Conservation (phyloP, 2,797 vertebrate genomes). For the Galago senegalensis region DNA sequence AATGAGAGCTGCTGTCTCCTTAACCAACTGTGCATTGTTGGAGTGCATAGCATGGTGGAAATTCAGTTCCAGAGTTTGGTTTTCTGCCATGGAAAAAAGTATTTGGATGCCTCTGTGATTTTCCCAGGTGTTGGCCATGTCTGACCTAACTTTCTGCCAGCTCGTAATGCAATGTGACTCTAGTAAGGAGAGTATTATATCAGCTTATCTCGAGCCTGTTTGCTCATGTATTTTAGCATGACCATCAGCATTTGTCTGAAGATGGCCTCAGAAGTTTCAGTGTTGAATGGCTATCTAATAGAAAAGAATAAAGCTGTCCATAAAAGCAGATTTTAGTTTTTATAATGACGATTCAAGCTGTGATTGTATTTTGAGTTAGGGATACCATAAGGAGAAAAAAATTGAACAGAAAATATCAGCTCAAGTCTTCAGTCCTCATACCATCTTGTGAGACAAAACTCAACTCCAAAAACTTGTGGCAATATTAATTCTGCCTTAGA, state of each 20-base stretch:
- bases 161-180: conserved; percentile 67
- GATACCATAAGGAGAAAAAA: background rate
- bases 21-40: conserved; percentile 68
- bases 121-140: conserved; percentile 81
- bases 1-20: conserved; percentile 63
- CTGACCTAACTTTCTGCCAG: conserved; percentile 77
- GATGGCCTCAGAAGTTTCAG: conserved; percentile 52
- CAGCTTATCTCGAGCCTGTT: conserved; percentile 40
- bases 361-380: conserved; percentile 21
- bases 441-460: background rate
- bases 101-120: conserved; percentile 78
- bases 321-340: conserved; percentile 45
- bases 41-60: conserved; percentile 29
- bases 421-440: background rate
- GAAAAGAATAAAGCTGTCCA: background rate
- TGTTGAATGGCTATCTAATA: conserved; percentile 11
- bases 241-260: conserved; percentile 43
- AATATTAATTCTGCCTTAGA: background rate
- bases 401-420: background rate
- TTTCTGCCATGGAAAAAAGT: conserved; percentile 41
- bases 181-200: conserved; percentile 38
- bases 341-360: conserved; percentile 50
- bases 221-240: conserved; percentile 14
- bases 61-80: conserved; percentile 63
- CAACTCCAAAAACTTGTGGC: background rate